A percentile compares a stretch with the other conserved stretches of the same genome.
These are phyloP conservation scores for Polyommatus iphigenia DNA, from an alignment of 2,888 invertebrate genomes.

Conservation along the genomic window DNA sequence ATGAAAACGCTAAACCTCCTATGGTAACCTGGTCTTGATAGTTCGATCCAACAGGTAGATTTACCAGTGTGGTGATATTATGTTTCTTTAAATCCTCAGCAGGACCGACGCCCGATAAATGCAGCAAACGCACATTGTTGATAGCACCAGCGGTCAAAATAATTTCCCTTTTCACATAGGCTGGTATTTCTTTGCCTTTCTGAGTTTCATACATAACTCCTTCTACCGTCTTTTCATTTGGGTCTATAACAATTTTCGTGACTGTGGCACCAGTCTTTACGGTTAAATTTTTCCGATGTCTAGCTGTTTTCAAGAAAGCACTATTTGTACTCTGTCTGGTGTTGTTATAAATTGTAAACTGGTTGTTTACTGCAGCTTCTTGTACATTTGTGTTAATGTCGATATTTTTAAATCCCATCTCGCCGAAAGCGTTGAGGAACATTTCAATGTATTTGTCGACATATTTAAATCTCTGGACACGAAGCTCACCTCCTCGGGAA, in stretches of 20 bases:
- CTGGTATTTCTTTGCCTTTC: slow-evolving; percentile 65
- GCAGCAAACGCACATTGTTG: slow-evolving; percentile 68
- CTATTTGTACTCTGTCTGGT: slow-evolving; percentile 70
- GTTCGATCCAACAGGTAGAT: slow-evolving; percentile 68
- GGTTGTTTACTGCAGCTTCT: slow-evolving; percentile 70
- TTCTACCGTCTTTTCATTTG: slow-evolving; percentile 64
- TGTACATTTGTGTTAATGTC: slow-evolving; percentile 70
- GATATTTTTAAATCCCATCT: slow-evolving; percentile 66
- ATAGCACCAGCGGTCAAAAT: slow-evolving; percentile 70
- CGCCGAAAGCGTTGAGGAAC: slow-evolving; percentile 63
- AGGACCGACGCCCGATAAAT: slow-evolving; percentile 71
- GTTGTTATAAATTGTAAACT: slow-evolving; percentile 67
- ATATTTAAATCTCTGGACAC: slow-evolving; percentile 69
- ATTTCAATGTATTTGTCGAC: slow-evolving; percentile 66
- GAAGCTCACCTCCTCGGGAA: slow-evolving; percentile 71
- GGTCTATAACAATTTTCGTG: slow-evolving; percentile 65
- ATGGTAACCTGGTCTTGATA: slow-evolving; percentile 74
- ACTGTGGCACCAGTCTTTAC: slow-evolving; percentile 67
- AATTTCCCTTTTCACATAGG: slow-evolving; percentile 69
- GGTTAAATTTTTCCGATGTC: slow-evolving; percentile 65
- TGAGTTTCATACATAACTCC: slow-evolving; percentile 68
- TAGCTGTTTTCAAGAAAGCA: slow-evolving; percentile 67
- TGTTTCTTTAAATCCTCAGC: slow-evolving; percentile 60
- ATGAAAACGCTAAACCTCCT: slow-evolving; percentile 66
- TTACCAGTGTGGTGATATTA: slow-evolving; percentile 59